A percentile compares a stretch with the other conserved stretches of the same genome.
phyloP scores from a whole-genome alignment of 2,113 vertebrate genomes.

The Hiodon alosoides region DNA sequence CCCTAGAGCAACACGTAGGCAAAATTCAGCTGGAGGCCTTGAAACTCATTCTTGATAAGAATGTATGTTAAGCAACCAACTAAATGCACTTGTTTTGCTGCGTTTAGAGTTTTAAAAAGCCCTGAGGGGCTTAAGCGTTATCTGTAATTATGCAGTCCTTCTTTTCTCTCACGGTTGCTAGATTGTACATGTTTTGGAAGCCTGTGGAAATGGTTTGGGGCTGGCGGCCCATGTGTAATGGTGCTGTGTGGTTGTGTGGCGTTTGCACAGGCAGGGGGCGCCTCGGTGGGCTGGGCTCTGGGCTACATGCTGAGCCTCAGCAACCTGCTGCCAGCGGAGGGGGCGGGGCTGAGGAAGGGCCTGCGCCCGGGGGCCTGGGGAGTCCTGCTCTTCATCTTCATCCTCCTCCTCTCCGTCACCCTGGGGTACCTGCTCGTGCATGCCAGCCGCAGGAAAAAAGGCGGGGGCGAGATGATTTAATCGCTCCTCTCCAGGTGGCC shows the following conservation, averaged over 20 bases:
- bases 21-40: no score
- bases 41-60: no score
- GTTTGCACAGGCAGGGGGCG: slow-evolving; percentile 41
- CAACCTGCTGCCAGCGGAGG: slow-evolving; percentile 54
- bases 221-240: neutral
- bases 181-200: no score
- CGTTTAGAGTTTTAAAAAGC: no score
- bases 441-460: slow-evolving; percentile 3
- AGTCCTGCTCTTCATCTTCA: slow-evolving; percentile 37
- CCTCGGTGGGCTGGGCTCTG: slow-evolving; percentile 64
- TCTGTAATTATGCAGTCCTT: no score
- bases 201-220: no score
- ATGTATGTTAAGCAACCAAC: no score
- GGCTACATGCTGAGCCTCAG: slow-evolving; percentile 79
- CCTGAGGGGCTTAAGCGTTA: no score
- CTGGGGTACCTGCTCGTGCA: slow-evolving; percentile 24
- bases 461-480: neutral
- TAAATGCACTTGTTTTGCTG: no score
- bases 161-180: no score
- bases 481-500: neutral
- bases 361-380: slow-evolving; percentile 49
- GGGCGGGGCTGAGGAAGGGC: slow-evolving; percentile 12
- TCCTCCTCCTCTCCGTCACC: slow-evolving; percentile 16
- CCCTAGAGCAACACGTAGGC: no score
- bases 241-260: neutral